Evolutionary conservation across 2,113 vertebrate species (phyloP).

Genomic region (Otis tarda): DNA sequence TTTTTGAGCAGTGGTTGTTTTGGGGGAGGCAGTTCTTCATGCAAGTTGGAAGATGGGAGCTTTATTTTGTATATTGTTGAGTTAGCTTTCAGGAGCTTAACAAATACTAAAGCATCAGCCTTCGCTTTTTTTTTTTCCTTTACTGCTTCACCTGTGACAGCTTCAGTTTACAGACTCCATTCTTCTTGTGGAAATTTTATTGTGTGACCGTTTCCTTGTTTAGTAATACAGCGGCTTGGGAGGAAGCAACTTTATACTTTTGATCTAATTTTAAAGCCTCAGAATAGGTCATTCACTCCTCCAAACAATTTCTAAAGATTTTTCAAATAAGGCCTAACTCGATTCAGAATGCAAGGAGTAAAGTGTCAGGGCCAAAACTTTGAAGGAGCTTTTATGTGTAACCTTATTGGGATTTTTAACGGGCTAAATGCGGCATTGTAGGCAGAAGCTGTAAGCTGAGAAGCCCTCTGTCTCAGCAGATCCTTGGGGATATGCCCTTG

Average conservation of each 20-base stretch:
- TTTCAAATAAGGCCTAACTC: constrained; percentile 51
- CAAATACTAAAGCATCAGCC: not conserved
- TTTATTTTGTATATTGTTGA: not conserved
- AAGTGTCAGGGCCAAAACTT: constrained; percentile 52
- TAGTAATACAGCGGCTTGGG: constrained; percentile 43
- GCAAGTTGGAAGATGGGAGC: not conserved
- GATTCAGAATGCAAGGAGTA: constrained; percentile 22
- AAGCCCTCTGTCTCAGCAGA: constrained; percentile 56
- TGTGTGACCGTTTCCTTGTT: constrained; percentile 58
- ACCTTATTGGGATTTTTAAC: constrained; percentile 64
- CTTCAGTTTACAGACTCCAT: constrained; percentile 41
- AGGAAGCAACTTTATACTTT: constrained; percentile 64
- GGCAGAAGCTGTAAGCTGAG: constrained; percentile 61
- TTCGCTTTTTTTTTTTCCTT: not conserved
- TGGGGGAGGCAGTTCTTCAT: not conserved
- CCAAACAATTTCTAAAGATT: constrained; percentile 63
- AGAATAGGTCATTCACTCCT: constrained; percentile 24
- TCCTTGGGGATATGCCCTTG: constrained; percentile 70
- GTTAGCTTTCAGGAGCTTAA: not conserved
- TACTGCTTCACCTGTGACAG: not conserved
- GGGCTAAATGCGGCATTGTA: constrained; percentile 44
- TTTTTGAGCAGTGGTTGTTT: not conserved
- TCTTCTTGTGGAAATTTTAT: constrained; percentile 55
- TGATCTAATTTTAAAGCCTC: constrained; percentile 52
- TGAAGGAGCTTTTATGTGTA: constrained; percentile 58